Evolutionary conservation across 2,113 vertebrate genomes (phyloP).

Genomic region (Ranitomeya variabilis): DNA sequence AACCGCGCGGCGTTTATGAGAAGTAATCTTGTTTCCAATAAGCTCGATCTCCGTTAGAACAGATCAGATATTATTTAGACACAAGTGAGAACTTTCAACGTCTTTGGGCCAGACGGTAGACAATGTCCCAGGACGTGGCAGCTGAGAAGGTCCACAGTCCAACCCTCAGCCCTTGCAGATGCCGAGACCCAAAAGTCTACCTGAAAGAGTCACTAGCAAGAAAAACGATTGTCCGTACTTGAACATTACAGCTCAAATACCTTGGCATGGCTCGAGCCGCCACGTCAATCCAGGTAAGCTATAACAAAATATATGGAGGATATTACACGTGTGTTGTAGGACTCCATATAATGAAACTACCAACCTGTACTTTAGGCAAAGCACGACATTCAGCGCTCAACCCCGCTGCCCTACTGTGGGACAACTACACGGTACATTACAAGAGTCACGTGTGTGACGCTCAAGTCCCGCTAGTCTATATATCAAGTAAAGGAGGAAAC

Average conservation of each 20-base stretch:
- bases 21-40: not conserved
- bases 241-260: not conserved
- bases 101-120: too few species aligned
- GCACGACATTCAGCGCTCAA: not conserved
- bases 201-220: not conserved
- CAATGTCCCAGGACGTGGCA: too few species aligned
- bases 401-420: not conserved
- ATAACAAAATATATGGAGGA: not conserved
- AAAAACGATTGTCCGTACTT: not conserved
- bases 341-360: not conserved
- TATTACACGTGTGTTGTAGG: not conserved
- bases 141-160: too few species aligned
- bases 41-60: not conserved
- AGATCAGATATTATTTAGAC: not conserved
- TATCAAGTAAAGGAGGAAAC: not conserved
- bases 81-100: too few species aligned
- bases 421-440: not conserved
- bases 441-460: not conserved
- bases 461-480: not conserved
- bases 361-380: not conserved
- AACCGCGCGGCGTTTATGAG: not conserved
- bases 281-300: not conserved
- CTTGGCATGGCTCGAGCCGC: not conserved
- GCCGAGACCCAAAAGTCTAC: too few species aligned
- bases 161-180: too few species aligned